These are phyloP conservation scores for Danaus chrysippus DNA, from an alignment of 2,888 invertebrate species.

Conservation along the genomic window DNA sequence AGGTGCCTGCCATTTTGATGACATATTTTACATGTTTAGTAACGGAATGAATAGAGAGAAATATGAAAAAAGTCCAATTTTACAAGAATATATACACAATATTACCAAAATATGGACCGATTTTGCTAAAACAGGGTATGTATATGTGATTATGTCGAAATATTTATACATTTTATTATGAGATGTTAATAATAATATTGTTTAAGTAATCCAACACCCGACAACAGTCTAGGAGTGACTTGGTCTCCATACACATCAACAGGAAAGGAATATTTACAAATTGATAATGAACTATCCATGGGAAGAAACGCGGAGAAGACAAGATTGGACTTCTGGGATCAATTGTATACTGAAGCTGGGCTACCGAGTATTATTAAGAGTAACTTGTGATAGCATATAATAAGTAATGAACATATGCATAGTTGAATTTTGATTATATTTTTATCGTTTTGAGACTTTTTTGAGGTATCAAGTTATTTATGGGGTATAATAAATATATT, in stretches of 20 bases:
- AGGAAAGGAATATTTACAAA: constrained; percentile 44
- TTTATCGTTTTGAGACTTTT: no score
- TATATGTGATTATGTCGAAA: not conserved
- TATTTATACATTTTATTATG: no score
- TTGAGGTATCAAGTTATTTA: no score
- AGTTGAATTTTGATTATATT: no score
- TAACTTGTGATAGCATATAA: not conserved
- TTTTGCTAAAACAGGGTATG: constrained; percentile 62
- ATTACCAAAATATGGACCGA: constrained; percentile 62
- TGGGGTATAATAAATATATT: no score
- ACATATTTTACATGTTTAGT: constrained; percentile 58
- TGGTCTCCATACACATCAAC: constrained; percentile 48
- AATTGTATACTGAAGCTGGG: constrained; percentile 46
- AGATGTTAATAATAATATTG: not conserved
- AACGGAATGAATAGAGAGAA: constrained; percentile 43
- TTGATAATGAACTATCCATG: constrained; percentile 46
- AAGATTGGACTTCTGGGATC: constrained; percentile 52
- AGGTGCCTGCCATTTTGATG: constrained; percentile 64
- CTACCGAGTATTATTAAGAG: constrained; percentile 18
- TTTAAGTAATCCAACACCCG: constrained; percentile 56
- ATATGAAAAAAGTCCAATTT: constrained; percentile 41
- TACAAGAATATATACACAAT: constrained; percentile 43
- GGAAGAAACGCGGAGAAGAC: constrained; percentile 45
- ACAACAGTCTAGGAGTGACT: constrained; percentile 41
- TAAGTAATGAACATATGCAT: no score